A percentile compares a stretch with the other conserved stretches of the same genome.
phyloP scores from a whole-genome alignment of 2,113 vertebrate species.

The Callipepla squamata region DNA sequence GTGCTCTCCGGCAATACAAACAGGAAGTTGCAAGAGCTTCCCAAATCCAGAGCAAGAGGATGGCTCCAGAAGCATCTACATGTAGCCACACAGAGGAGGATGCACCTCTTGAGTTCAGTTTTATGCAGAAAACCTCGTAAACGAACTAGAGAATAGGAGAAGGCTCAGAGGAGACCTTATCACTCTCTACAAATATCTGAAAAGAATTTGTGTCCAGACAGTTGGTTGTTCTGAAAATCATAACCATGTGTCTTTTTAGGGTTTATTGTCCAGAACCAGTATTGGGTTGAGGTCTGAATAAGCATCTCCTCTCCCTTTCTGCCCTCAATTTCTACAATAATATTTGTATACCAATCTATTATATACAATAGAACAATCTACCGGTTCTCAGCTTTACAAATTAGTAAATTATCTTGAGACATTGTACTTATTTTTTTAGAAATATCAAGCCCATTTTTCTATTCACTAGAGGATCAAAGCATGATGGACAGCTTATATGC shows the following conservation, averaged over 20 bases:
- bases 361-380: background rate
- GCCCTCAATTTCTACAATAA: background rate
- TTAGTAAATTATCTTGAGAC: constrained; percentile 2
- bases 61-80: background rate
- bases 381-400: constrained; percentile 4
- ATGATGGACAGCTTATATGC: constrained; percentile 17
- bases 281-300: background rate
- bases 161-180: too few relatives aligned
- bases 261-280: background rate
- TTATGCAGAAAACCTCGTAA: background rate
- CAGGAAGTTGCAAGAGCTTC: background rate
- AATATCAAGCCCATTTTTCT: constrained; percentile 2
- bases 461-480: background rate
- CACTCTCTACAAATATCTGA: too few relatives aligned
- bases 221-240: background rate
- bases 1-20: background rate
- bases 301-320: constrained; percentile 9
- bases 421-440: constrained; percentile 46
- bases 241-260: background rate
- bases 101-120: background rate
- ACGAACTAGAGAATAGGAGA: too few relatives aligned
- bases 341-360: background rate
- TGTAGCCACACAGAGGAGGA: background rate
- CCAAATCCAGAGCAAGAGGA: background rate
- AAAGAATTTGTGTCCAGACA: too few relatives aligned